Base-by-base conservation (phyloP, 2,888 invertebrate genomes). In the Tholera decimalis region DNA sequence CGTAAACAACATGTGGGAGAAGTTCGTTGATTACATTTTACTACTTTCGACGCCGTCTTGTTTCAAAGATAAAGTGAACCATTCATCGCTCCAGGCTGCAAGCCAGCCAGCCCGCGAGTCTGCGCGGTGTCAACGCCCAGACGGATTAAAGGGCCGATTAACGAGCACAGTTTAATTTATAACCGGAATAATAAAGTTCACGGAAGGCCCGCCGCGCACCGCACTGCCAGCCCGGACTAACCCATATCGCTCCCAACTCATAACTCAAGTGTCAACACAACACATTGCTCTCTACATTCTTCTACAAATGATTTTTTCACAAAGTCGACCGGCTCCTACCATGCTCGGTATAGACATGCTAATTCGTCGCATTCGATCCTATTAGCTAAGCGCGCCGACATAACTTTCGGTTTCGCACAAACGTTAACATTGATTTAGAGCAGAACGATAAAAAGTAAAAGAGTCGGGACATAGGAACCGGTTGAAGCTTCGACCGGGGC, bases 401-500 rank as follows among this genome's bases (percentile, higher is more conserved):
- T 89, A 84, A 96, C 96, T 96, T 96, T 96, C 96, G 93, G 94
- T 96, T 96, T 96, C 92, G 92, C 91, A 89, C 85, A 88, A 88
- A 86, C 84, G 84, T 86, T 85, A 85, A 88, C 84, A 85, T 88
- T 86, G 89, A 92, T 91, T 91, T 90, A 89, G 89, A 89, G 85
- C 85, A 86, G 83, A 81, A 70, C 83, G 83, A 88, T 88, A 89
- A 89, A 90, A 89, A 87, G 81, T 80, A 85, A 78, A 87, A 87
- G 85, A 85, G 86, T 81, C 81, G 61, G 85, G 86, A 84, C 82
- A 70, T 79, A 80, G 78, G 86, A 93, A 93, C 93, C 93, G 90
- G 93, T 93, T 83, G 73, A 81, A 77, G 82, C 88, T 92, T 92
- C 91, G 89, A 92, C 91, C 83, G 73, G 83, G 76, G 83, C 88